Evolutionary conservation across 1,140 invertebrate species (phyloP).

Genomic region (Penaeus vannamei): DNA sequence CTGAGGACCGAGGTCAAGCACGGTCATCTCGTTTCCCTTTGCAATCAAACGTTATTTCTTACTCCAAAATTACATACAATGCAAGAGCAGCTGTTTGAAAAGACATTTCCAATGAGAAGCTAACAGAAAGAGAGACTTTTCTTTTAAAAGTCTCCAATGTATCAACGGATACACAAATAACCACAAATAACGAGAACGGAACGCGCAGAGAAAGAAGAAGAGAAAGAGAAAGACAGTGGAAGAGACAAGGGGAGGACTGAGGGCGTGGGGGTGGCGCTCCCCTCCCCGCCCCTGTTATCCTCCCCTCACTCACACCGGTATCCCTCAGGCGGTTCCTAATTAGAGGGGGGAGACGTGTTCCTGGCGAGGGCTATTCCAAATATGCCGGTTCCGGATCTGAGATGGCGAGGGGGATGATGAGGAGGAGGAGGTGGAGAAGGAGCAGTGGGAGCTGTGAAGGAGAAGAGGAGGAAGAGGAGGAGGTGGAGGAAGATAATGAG

Average conservation of each 20-base stretch:
- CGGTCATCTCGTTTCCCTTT: too few relatives aligned
- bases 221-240: neutral
- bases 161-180: too few relatives aligned
- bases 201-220: neutral
- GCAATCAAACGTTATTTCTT: too few relatives aligned
- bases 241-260: slow-evolving; percentile 1
- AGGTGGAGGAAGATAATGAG: neutral
- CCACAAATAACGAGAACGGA: too few relatives aligned
- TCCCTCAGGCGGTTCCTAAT: slow-evolving; percentile 64
- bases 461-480: neutral
- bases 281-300: slow-evolving; percentile 19
- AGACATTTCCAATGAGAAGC: too few relatives aligned
- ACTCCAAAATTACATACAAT: too few relatives aligned
- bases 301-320: slow-evolving; percentile 64
- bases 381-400: slow-evolving; percentile 39
- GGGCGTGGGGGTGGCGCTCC: slow-evolving; percentile 29
- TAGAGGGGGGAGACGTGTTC: slow-evolving; percentile 64
- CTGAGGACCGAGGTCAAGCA: too few relatives aligned
- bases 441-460: neutral
- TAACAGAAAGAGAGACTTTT: too few relatives aligned
- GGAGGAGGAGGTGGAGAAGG: neutral
- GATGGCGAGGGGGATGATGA: neutral
- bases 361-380: slow-evolving; percentile 64
- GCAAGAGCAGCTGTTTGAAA: too few relatives aligned
- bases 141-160: too few relatives aligned